Base-by-base conservation (phyloP, 2,797 vertebrate genomes). In the Valencia hispanica region DNA sequence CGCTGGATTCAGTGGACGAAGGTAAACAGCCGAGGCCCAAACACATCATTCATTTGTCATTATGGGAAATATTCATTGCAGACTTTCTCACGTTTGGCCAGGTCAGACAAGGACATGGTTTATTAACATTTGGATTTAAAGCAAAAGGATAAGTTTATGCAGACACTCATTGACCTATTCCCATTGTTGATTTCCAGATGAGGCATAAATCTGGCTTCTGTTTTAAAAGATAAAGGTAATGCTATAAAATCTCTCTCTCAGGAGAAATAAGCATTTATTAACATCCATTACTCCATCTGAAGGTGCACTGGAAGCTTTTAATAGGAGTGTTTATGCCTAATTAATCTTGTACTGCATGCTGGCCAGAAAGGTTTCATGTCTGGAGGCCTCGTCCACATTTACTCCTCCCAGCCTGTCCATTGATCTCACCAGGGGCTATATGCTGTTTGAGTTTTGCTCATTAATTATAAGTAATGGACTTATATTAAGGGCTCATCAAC, bases 1-100 rank as follows among this genome's bases (percentile, higher is more conserved):
- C 20, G 96, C 97, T 1, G 98, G 98, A 79, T 99, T 99, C 87
- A 95, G 96, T 74, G 98, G 98, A 78, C 97, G 97, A 94, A 99
- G 98, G 98, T 99, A 94, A 12, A 70, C 77, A 50, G 65, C 41
- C 43, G 74, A 81, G 65, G 74, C 75, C 39, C 20, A 77, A n/a
- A 73, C 71, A 51, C 5, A 6, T 55, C 18, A 5, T 41, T 73
- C 11, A 41, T n/a, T 78, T 73, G 50, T 71, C 32, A 80, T 69
- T 81, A 63, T 43, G 32, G 73, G 53, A 82, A 79, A 68, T 50
- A 57, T 50, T 79, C 36, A 61, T 36, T 39, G 59, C 70, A 85
- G 85, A 85, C 69, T 76, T 87, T 79, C 74, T 43, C 71, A 34
- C 69, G 85, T 50, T 39, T 76, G 69, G 89, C 74, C 81, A 72